Evolutionary conservation across 2,113 vertebrate genomes (phyloP).

Genomic region (Nothocercus julius): DNA sequence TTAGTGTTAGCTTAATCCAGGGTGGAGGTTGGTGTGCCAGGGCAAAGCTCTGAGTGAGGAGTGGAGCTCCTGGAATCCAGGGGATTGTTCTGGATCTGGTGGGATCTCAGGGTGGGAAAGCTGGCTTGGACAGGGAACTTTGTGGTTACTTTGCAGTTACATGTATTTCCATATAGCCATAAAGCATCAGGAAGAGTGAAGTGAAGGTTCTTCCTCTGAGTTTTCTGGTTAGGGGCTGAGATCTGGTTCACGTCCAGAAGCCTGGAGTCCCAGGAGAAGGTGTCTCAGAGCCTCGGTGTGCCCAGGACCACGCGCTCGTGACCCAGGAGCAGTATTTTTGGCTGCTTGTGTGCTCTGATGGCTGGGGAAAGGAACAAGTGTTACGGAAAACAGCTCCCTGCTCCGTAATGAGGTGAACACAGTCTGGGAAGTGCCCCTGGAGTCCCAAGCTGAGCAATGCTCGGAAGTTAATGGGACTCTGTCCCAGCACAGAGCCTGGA

Average conservation of each 20-base stretch:
- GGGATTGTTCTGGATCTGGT: neutral
- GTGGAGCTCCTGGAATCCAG: neutral
- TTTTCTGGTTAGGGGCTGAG: neutral
- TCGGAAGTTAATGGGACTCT: rapidly evolving
- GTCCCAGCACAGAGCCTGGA: rapidly evolving
- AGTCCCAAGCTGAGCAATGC: neutral
- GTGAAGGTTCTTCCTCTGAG: neutral
- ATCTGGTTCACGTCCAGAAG: neutral
- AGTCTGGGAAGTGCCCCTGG: neutral
- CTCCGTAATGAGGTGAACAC: neutral
- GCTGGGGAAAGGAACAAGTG: neutral
- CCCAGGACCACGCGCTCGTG: too few species aligned
- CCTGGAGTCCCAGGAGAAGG: neutral
- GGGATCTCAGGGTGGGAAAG: neutral
- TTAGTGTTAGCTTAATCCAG: neutral
- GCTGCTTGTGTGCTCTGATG: rapidly evolving
- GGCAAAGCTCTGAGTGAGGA: neutral
- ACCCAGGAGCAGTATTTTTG: neutral
- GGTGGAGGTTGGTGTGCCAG: neutral
- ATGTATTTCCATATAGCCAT: neutral
- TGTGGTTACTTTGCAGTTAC: neutral
- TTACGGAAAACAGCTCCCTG: neutral
- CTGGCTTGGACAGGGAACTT: neutral
- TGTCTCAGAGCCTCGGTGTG: too few species aligned
- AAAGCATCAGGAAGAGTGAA: neutral